These are phyloP conservation scores for Entelurus aequoreus DNA, from an alignment of 2,113 vertebrate species.

Conservation along the genomic window DNA sequence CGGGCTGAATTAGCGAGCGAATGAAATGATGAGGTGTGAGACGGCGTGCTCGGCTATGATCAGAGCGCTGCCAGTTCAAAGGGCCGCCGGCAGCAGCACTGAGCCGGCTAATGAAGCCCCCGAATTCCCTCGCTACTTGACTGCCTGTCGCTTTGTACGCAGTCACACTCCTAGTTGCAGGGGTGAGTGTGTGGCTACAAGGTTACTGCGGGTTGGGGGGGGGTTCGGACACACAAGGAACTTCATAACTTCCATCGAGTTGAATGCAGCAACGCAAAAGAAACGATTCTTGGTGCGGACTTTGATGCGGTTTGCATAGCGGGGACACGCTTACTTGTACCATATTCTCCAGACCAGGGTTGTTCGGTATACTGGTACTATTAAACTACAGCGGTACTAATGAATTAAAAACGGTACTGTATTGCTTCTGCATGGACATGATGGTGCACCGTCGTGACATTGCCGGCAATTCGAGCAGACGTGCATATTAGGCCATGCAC, in stretches of 20 bases:
- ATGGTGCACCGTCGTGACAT: too few species aligned
- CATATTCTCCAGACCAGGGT: too few species aligned
- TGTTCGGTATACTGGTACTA: too few species aligned
- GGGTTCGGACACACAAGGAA: constrained; percentile 31
- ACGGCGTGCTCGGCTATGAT: constrained; percentile 66
- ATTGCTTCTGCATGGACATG: too few species aligned
- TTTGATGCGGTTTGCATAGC: too few species aligned
- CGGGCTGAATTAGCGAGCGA: constrained; percentile 45
- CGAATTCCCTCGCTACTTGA: constrained; percentile 54
- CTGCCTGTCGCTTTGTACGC: constrained; percentile 61
- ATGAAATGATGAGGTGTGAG: constrained; percentile 74
- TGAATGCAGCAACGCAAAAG: not conserved
- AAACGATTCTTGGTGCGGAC: too few species aligned
- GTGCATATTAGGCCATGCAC: too few species aligned
- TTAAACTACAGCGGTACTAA: too few species aligned
- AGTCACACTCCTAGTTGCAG: constrained; percentile 47
- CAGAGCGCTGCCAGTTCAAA: constrained; percentile 72
- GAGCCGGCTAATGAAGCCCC: constrained; percentile 69
- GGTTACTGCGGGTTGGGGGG: constrained; percentile 60
- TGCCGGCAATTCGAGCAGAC: too few species aligned
- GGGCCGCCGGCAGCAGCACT: constrained; percentile 47
- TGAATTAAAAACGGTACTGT: too few species aligned
- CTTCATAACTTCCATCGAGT: constrained; percentile 37
- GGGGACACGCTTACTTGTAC: too few species aligned
- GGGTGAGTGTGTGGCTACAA: constrained; percentile 68